Evolutionary conservation across 1,140 invertebrate genomes (phyloP).

Genomic region (Arctopsyche grandis): DNA sequence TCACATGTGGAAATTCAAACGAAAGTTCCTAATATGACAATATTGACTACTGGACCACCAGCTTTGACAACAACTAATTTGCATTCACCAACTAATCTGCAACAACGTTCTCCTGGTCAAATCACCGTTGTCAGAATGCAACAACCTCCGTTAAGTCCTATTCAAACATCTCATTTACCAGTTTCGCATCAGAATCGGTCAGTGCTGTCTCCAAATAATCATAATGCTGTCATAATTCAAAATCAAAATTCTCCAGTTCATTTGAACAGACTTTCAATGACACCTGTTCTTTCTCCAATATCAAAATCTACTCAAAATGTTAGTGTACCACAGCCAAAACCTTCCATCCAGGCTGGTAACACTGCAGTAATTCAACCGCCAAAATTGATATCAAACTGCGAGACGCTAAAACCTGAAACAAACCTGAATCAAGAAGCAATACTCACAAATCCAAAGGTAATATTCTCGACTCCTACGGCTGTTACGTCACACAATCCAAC

Average conservation of each 20-base stretch:
- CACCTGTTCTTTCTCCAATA: slow-evolving; percentile 66
- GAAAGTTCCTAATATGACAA: slow-evolving; percentile 61
- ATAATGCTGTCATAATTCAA: slow-evolving; percentile 63
- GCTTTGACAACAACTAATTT: slow-evolving; percentile 59
- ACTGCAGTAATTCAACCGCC: slow-evolving; percentile 58
- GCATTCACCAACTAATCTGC: slow-evolving; percentile 58
- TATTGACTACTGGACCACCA: slow-evolving; percentile 61
- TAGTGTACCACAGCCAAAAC: slow-evolving; percentile 61
- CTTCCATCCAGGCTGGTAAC: slow-evolving; percentile 54
- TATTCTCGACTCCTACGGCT: slow-evolving; percentile 61
- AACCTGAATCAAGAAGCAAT: slow-evolving; percentile 56
- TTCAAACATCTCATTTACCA: slow-evolving; percentile 62
- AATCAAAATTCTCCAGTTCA: slow-evolving; percentile 61
- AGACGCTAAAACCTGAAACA: slow-evolving; percentile 59
- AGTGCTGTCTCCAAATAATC: slow-evolving; percentile 64
- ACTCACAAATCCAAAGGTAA: slow-evolving; percentile 62
- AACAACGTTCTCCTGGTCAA: slow-evolving; percentile 63
- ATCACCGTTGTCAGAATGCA: slow-evolving; percentile 66
- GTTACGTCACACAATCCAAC: slow-evolving; percentile 60
- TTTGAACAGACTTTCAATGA: slow-evolving; percentile 66
- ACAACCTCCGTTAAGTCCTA: slow-evolving; percentile 64
- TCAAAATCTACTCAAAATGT: slow-evolving; percentile 67
- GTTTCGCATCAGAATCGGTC: slow-evolving; percentile 58
- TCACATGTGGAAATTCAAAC: slow-evolving; percentile 60
- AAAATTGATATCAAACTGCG: slow-evolving; percentile 56